A percentile compares a stretch with the other conserved stretches of the same genome.
phyloP scores from a whole-genome alignment of 2,113 vertebrate species.

The Stictonetta naevosa region DNA sequence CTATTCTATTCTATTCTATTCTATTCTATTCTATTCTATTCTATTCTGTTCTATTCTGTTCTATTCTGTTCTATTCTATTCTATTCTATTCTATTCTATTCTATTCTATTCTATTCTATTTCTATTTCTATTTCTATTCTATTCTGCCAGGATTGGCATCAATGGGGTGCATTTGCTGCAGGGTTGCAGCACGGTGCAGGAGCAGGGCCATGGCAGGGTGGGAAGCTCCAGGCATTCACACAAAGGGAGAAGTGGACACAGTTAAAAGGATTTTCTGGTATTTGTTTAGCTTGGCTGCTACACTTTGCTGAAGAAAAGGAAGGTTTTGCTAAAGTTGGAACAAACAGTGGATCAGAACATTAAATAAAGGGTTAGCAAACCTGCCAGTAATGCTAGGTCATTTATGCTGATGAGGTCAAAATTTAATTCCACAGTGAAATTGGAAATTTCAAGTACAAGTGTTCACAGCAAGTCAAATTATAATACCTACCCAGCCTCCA shows the following conservation, averaged over 20 bases:
- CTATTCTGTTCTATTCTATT: no score
- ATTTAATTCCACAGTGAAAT: constrained; percentile 34
- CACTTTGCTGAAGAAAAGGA: constrained; percentile 47
- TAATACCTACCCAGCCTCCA: constrained; percentile 1
- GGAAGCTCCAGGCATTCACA: background rate
- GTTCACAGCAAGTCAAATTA: constrained; percentile 2
- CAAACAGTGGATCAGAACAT: constrained; percentile 54
- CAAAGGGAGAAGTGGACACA: constrained; percentile 19
- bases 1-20: no score
- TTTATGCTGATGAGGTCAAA: constrained; percentile 48
- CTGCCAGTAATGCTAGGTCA: constrained; percentile 17
- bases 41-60: no score
- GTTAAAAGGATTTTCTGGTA: constrained; percentile 36
- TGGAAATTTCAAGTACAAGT: constrained; percentile 31
- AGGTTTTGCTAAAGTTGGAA: constrained; percentile 48
- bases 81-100: background rate
- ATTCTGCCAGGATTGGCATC: background rate
- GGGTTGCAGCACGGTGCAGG: background rate
- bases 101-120: no score
- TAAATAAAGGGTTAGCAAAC: constrained; percentile 56
- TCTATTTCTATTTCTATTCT: no score
- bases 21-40: no score
- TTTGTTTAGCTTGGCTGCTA: constrained; percentile 62
- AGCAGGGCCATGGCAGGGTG: fast-evolving
- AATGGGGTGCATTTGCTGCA: background rate